Percentiles rank a stretch among this genome's conserved stretches.
Evolutionary conservation across 2,797 vertebrate genomes (phyloP).

Genomic region (Holocentrus rufus): DNA sequence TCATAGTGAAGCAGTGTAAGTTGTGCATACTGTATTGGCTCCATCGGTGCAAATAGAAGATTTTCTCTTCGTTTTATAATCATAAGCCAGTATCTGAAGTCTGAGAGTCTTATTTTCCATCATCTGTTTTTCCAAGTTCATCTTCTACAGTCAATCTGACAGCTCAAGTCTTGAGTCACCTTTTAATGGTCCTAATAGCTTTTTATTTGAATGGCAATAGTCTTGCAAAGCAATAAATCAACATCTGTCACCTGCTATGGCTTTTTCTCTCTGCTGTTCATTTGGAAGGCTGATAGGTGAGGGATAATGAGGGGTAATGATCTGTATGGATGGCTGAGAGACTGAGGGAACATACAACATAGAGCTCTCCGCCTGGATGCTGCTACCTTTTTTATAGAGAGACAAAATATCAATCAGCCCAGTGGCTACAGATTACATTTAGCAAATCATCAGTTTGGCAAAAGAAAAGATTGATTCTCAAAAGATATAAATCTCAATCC

Average conservation of each 20-base stretch:
- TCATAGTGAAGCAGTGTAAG: background rate
- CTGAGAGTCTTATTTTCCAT: too few species aligned
- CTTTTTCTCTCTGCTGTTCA: conserved; percentile 35
- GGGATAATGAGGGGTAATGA: conserved; percentile 59
- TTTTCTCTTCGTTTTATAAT: too few species aligned
- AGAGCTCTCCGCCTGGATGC: conserved; percentile 3
- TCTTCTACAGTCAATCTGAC: conserved; percentile 20
- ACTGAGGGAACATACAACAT: background rate
- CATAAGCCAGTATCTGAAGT: too few species aligned
- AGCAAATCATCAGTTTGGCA: background rate
- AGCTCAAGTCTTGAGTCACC: conserved; percentile 45
- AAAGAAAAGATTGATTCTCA: background rate
- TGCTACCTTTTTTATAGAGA: conserved; percentile 17
- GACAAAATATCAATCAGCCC: conserved; percentile 1
- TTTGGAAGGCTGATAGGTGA: conserved; percentile 53
- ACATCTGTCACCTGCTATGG: conserved; percentile 31
- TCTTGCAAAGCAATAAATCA: too few species aligned
- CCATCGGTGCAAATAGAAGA: too few species aligned
- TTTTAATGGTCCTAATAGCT: conserved; percentile 44
- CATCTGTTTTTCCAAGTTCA: background rate
- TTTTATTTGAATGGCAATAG: conserved; percentile 27
- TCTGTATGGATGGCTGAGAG: conserved; percentile 48
- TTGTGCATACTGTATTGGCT: conserved; percentile 7
- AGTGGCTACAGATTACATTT: background rate
- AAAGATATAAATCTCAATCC: background rate